Evolutionary conservation across 2,797 vertebrate genomes (phyloP).

Genomic region (Esox masquinongy): DNA sequence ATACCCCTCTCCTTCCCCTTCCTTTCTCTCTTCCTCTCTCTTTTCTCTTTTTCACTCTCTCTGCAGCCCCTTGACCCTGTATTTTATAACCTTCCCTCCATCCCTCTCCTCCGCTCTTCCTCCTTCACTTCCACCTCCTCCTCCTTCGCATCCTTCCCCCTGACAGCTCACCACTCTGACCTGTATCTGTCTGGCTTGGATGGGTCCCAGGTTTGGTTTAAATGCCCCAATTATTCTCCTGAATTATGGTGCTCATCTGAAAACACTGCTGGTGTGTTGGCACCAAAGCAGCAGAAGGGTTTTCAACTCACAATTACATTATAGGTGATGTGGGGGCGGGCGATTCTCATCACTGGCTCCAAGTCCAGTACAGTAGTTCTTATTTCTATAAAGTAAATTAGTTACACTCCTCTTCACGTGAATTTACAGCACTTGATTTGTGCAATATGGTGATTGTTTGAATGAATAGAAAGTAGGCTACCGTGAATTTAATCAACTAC

Average conservation of each 20-base stretch:
- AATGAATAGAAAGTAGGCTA: background rate
- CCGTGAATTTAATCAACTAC: background rate
- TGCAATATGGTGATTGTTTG: background rate
- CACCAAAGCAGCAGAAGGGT: constrained; percentile 39
- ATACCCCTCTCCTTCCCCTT: constrained; percentile 7
- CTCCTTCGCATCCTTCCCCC: background rate
- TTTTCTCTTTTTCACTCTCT: constrained; percentile 23
- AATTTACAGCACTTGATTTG: background rate
- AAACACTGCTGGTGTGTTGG: constrained; percentile 55
- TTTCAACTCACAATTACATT: constrained; percentile 8
- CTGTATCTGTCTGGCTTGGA: constrained; percentile 74
- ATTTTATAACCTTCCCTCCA: background rate
- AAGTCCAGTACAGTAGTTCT: background rate
- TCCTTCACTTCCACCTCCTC: background rate
- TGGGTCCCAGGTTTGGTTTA: constrained; percentile 69
- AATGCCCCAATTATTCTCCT: constrained; percentile 75
- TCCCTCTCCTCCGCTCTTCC: background rate
- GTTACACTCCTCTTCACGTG: background rate
- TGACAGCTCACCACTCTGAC: constrained; percentile 56
- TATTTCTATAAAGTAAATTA: background rate
- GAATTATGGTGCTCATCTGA: constrained; percentile 71
- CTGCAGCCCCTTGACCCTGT: no score
- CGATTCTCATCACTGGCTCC: background rate
- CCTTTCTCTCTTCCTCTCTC: constrained; percentile 44
- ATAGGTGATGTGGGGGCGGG: background rate